Percentiles rank a stretch among this genome's conserved stretches.
Evolutionary conservation across 2,797 vertebrate species (phyloP).

Genomic region (Lemur catta): DNA sequence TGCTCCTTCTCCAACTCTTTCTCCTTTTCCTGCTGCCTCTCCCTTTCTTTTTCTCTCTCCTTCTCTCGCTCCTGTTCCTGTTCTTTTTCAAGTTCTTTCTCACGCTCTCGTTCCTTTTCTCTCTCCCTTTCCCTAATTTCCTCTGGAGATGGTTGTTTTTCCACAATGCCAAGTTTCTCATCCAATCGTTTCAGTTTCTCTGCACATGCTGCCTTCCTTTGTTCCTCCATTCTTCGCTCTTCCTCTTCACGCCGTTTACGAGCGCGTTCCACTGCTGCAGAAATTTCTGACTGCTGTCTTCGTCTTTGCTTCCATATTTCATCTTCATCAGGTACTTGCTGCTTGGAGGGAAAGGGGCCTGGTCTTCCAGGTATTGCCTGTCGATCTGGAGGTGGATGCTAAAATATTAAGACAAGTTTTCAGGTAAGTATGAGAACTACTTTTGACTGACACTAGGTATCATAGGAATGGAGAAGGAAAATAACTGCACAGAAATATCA

Average conservation of each 20-base stretch:
- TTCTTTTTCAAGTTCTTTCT: constrained; percentile 71
- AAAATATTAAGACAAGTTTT: constrained; percentile 62
- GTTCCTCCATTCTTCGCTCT: constrained; percentile 96
- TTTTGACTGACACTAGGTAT: not conserved
- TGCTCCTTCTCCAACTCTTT: constrained; percentile 76
- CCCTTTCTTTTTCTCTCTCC: constrained; percentile 69
- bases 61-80: constrained; percentile 52
- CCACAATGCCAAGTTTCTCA: constrained; percentile 90
- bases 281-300: constrained; percentile 94
- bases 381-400: constrained; percentile 84
- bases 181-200: constrained; percentile 97
- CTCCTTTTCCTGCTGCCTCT: constrained; percentile 75
- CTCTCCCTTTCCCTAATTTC: constrained; percentile 84
- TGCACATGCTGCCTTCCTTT: constrained; percentile 96
- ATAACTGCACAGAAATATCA: not conserved
- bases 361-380: constrained; percentile 83
- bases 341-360: constrained; percentile 83
- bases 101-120: constrained; percentile 76
- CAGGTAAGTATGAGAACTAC: not conserved
- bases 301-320: constrained; percentile 98
- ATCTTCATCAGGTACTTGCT: constrained; percentile 90
- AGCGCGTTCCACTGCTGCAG: constrained; percentile 95
- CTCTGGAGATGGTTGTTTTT: constrained; percentile 83
- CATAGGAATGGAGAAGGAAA: not conserved
- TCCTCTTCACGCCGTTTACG: constrained; percentile 96